Evolutionary conservation across 2,888 invertebrate genomes (phyloP), one percentile per base, ranked within the genome.

Genomic region (Ptychoptera contaminata): DNA sequence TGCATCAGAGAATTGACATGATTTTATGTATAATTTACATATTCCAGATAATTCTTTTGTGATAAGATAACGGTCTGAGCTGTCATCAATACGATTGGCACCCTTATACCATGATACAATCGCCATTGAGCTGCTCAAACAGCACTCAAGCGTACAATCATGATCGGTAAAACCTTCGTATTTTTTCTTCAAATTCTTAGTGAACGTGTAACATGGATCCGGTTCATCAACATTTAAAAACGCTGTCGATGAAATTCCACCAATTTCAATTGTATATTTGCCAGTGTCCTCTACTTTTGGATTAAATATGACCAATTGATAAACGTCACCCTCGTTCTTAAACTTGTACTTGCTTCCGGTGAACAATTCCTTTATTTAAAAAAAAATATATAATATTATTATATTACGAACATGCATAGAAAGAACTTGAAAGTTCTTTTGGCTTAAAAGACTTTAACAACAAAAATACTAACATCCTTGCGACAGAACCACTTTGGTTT

Each of bases 201-300:
- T 79, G 70, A 99, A 99, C 48, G 80, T 79, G 62, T 92, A 98
- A 11, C 80, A 78, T 32, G 94, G 93, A 67, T 94, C 94, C 47
- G 97, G 87, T 67, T 93, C 96, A 79, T 96, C 94, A 16, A 98
- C 96, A 67, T 85, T 90, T 45, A 99, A 76, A 70, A 90, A 88
- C 39, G 84, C 94, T 15, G 88, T 83, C 54, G 85, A 86, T 44
- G 80, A 77, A 41, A 87, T 76, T 44, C 93, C 91, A 56, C 87
- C 84, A 55, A 96, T 90, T 70, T 97, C 93, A 56, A 94, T 82
- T 0, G 87, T 88, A 61, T 94, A 96, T 70, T 93, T 93, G 55
- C 96, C 98, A 53, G 86, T 86, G 63, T 99, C 98, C 55, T 98
- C 97, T 34, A 88, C 87, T 68, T 88, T 91, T 1, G 98, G 94